Evolutionary conservation across 1,140 invertebrate genomes (phyloP).

Genomic region (Caenorhabditis tropicalis): DNA sequence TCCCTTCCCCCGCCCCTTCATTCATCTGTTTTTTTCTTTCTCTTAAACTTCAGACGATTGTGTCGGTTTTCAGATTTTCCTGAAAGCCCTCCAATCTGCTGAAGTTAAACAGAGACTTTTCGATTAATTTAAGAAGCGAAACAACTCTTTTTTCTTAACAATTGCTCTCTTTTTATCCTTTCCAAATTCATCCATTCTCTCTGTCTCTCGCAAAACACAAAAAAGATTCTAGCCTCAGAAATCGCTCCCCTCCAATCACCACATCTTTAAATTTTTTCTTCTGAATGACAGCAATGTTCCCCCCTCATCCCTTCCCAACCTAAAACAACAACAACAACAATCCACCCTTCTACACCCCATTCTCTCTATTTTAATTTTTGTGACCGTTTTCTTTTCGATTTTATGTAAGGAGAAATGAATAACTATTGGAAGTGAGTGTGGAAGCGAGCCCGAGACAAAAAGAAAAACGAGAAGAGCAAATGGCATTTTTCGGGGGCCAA

Average conservation of each 20-base stretch:
- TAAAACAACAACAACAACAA: neutral
- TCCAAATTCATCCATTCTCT: too few species aligned
- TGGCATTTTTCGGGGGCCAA: too few species aligned
- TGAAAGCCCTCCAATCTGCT: neutral
- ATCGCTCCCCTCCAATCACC: neutral
- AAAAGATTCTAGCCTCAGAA: neutral
- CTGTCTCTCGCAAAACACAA: neutral
- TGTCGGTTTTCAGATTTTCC: neutral
- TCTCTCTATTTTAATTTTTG: neutral
- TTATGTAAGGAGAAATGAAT: conserved; percentile 43
- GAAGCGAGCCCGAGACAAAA: too few species aligned
- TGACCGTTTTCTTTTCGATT: conserved; percentile 32
- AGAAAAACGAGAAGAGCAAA: too few species aligned
- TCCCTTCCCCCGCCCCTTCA: neutral
- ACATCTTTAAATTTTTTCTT: conserved; percentile 32
- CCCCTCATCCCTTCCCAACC: neutral
- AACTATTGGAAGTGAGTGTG: neutral
- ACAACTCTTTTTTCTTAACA: conserved; percentile 2
- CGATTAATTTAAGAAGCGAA: neutral
- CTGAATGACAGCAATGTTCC: conserved; percentile 6
- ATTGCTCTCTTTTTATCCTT: neutral
- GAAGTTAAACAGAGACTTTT: too few species aligned
- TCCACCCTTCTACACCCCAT: neutral
- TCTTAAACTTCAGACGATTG: neutral
- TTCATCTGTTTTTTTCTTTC: neutral